Evolutionary conservation across 2,888 invertebrate species (phyloP).

Genomic region (Cheiracanthium punctorium): DNA sequence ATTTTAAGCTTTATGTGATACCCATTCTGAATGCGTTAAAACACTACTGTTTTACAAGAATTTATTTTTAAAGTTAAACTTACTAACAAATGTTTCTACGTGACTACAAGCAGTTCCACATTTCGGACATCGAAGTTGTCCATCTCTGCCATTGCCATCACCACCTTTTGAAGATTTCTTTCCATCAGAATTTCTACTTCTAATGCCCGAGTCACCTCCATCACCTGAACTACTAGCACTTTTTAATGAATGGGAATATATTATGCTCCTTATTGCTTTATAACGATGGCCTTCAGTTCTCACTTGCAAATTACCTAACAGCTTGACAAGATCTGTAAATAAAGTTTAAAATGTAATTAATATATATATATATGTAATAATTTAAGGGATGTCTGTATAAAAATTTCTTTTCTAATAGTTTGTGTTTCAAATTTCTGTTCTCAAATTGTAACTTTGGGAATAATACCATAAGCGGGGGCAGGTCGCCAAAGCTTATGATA

Average conservation of each 20-base stretch:
- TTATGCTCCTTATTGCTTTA: constrained; percentile 17
- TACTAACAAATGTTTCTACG: constrained; percentile 96
- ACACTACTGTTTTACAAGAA: too few species aligned
- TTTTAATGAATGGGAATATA: constrained; percentile 28
- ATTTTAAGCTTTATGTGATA: too few species aligned
- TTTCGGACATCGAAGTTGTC: constrained; percentile 85
- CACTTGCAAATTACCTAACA: constrained; percentile 31
- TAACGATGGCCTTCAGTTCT: constrained; percentile 18
- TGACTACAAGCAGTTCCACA: constrained; percentile 98
- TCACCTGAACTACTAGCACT: constrained; percentile 21
- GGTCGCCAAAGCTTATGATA: too few species aligned
- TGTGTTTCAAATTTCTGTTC: too few species aligned
- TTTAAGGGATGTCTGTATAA: too few species aligned
- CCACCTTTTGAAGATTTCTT: constrained; percentile 58
- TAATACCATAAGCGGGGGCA: too few species aligned
- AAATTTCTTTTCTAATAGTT: too few species aligned
- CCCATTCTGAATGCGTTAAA: too few species aligned
- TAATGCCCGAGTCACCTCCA: constrained; percentile 45
- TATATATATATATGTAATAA: too few species aligned
- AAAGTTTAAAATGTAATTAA: not conserved
- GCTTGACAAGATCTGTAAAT: constrained; percentile 38
- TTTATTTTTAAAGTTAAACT: constrained; percentile 76
- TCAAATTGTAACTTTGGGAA: too few species aligned
- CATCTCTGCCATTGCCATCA: constrained; percentile 72
- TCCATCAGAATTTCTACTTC: constrained; percentile 52